These are phyloP conservation scores for Drosophila multiciliata DNA, from an alignment of 2,888 invertebrate species.

Conservation along the genomic window DNA sequence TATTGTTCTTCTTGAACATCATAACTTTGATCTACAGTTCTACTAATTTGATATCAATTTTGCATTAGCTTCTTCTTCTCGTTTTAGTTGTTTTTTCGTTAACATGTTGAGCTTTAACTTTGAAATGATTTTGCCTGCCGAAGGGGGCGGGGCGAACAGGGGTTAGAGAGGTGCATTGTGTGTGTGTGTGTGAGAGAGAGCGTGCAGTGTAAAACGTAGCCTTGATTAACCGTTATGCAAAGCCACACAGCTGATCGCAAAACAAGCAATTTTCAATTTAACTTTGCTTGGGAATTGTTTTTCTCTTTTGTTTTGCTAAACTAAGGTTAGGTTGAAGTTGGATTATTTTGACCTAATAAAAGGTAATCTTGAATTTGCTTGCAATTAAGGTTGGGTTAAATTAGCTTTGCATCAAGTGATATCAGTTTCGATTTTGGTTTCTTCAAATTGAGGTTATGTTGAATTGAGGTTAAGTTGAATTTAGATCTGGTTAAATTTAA, in stretches of 20 bases:
- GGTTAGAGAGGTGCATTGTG: background rate
- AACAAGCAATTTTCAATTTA: background rate
- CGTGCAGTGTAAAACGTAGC: constrained; percentile 53
- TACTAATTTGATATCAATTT: constrained; percentile 14
- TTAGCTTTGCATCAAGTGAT: no score
- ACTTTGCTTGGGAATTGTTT: background rate
- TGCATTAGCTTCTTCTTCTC: constrained; percentile 13
- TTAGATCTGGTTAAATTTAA: background rate
- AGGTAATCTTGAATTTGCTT: background rate
- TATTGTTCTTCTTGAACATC: constrained; percentile 22
- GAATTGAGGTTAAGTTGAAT: background rate
- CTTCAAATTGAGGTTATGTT: background rate
- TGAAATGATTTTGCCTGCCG: constrained; percentile 72
- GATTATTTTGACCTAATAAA: background rate
- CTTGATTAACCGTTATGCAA: constrained; percentile 39
- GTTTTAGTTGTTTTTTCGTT: constrained; percentile 41
- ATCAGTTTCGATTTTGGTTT: no score
- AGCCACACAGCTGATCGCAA: constrained; percentile 25
- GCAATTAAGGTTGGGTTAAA: background rate
- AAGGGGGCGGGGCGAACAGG: constrained; percentile 29
- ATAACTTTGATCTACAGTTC: constrained; percentile 15
- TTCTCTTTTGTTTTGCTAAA: background rate
- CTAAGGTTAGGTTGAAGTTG: background rate
- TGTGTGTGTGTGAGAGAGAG: constrained; percentile 13
- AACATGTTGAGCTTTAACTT: constrained; percentile 83